Conservation (phyloP, 1,140 invertebrate genomes). For the Leptinotarsa lineolata region DNA sequence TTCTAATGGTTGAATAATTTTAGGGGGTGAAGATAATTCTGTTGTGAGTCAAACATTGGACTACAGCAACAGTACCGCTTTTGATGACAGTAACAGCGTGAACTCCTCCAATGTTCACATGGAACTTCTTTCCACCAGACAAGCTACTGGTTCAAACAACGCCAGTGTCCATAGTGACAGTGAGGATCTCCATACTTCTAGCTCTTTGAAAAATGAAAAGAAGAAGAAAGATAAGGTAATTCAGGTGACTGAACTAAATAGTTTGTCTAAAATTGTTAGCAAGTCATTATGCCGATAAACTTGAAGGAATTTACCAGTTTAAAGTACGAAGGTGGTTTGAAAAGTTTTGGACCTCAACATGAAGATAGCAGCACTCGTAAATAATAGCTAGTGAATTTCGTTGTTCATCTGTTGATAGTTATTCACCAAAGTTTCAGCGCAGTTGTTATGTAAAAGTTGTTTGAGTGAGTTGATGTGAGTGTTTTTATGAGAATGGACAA, state of each 20-base stretch:
- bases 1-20: constrained; percentile 17
- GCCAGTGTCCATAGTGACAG: constrained; percentile 56
- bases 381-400: no score
- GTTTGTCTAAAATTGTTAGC: neutral
- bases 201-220: constrained; percentile 58
- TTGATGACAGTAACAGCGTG: constrained; percentile 58
- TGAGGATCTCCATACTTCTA: constrained; percentile 48
- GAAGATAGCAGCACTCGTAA: no score
- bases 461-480: no score
- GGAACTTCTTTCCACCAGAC: constrained; percentile 59
- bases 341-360: no score
- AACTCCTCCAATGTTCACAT: constrained; percentile 64
- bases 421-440: no score
- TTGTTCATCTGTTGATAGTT: no score
- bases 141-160: constrained; percentile 57
- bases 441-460: no score
- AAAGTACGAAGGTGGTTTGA: no score
- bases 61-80: constrained; percentile 60
- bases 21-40: constrained; percentile 62
- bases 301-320: no score
- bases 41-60: constrained; percentile 58
- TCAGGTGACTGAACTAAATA: neutral
- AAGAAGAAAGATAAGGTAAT: constrained; percentile 63
- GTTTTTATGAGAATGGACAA: no score
- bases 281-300: no score